Evolutionary conservation across 2,888 invertebrate species (phyloP).

Genomic region (Nomada ferruginata): DNA sequence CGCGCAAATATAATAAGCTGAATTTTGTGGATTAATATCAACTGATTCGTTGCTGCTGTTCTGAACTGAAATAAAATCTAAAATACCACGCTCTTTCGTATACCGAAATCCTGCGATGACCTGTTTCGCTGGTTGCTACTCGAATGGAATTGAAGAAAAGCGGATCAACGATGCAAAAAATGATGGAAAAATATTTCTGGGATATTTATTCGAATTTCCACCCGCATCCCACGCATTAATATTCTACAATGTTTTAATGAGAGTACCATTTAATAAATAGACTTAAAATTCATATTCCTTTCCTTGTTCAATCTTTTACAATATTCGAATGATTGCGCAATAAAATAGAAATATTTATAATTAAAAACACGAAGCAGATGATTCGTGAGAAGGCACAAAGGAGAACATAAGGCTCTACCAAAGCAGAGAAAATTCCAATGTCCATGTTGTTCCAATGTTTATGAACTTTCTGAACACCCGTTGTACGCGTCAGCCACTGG

Average conservation of each 20-base stretch:
- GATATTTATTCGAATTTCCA: not conserved
- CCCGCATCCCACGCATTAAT: conserved; percentile 10
- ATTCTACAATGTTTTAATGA: not conserved
- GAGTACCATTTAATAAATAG: no score
- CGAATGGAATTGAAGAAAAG: conserved; percentile 25
- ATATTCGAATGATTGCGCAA: not conserved
- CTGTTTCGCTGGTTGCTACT: not conserved
- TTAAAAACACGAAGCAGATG: not conserved
- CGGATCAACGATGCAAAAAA: not conserved
- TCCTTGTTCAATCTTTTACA: not conserved
- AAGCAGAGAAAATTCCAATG: not conserved
- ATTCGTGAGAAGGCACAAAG: not conserved
- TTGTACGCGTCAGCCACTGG: conserved; percentile 25
- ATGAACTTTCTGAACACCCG: conserved; percentile 28
- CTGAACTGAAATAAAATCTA: conserved; percentile 11
- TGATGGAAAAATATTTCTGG: conserved; percentile 10
- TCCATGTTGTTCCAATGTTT: conserved; percentile 12
- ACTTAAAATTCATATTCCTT: not conserved
- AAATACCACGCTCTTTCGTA: not conserved
- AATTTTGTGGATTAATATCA: not conserved
- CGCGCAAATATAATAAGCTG: conserved; percentile 3
- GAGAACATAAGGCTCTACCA: not conserved
- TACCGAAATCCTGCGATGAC: conserved; percentile 10
- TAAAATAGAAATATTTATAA: not conserved
- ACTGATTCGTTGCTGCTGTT: not conserved